Evolutionary conservation across 2,797 vertebrate genomes (phyloP).

Genomic region (Neostethus bicornis): DNA sequence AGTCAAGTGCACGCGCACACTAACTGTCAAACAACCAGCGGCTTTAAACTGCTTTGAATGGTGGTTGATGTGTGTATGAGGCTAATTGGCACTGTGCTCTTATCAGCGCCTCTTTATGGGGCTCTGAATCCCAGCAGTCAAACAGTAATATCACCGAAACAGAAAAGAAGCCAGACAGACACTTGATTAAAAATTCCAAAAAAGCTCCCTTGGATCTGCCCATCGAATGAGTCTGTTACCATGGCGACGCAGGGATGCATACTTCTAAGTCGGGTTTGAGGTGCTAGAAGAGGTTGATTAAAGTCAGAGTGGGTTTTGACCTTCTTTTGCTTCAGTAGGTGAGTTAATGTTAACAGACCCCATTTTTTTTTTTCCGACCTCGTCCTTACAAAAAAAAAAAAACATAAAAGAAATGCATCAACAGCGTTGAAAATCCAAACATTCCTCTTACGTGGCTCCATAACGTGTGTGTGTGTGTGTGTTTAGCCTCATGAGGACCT

Average conservation of each 20-base stretch:
- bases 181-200: conserved; percentile 71
- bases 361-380: no score
- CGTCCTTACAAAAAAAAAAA: conserved; percentile 2
- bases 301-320: conserved; percentile 34
- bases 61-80: conserved; percentile 37
- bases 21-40: conserved; percentile 30
- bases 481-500: background rate
- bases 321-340: conserved; percentile 34
- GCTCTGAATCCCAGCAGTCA: conserved; percentile 56
- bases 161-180: conserved; percentile 55
- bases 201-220: conserved; percentile 66
- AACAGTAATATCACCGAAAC: conserved; percentile 55
- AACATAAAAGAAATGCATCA: background rate
- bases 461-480: no score
- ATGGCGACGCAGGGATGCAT: conserved; percentile 50
- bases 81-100: conserved; percentile 53
- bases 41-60: conserved; percentile 39
- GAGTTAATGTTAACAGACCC: conserved; percentile 4
- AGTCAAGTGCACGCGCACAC: conserved; percentile 20
- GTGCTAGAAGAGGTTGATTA: conserved; percentile 55
- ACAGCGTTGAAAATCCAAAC: conserved; percentile 7
- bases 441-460: conserved; percentile 1
- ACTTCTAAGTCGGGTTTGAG: conserved; percentile 25
- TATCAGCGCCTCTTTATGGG: conserved; percentile 44
- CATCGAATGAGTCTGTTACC: conserved; percentile 65